phyloP scores from a whole-genome alignment of 1,140 invertebrate species.

The Goniozus legneri region DNA sequence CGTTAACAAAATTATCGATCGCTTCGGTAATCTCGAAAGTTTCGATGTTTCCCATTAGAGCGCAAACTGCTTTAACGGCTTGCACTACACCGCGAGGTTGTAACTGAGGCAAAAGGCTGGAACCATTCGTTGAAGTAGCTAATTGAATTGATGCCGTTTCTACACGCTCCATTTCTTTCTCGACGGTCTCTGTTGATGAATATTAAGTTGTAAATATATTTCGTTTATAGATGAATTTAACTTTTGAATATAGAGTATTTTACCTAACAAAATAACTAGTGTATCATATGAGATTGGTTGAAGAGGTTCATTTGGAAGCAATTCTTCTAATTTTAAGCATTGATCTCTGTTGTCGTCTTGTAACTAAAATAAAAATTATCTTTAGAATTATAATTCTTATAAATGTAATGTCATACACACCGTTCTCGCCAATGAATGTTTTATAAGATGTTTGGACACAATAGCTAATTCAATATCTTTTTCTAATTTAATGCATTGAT shows the following conservation, averaged over 20 bases:
- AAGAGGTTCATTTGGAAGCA: slow-evolving; percentile 70
- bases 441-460: slow-evolving; percentile 63
- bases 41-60: slow-evolving; percentile 81
- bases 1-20: slow-evolving; percentile 66
- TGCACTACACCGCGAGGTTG: slow-evolving; percentile 72
- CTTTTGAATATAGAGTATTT: slow-evolving; percentile 17
- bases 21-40: slow-evolving; percentile 78
- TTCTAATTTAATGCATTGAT: slow-evolving; percentile 90
- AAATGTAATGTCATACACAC: slow-evolving; percentile 50
- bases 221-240: slow-evolving; percentile 2
- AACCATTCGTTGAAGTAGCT: slow-evolving; percentile 51
- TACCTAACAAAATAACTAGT: slow-evolving; percentile 74
- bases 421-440: slow-evolving; percentile 66
- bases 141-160: slow-evolving; percentile 62
- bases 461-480: slow-evolving; percentile 81
- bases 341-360: slow-evolving; percentile 74
- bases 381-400: not conserved
- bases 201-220: slow-evolving; percentile 9
- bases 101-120: slow-evolving; percentile 48
- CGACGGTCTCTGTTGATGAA: slow-evolving; percentile 70
- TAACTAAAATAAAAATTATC: slow-evolving; percentile 40
- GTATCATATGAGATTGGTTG: slow-evolving; percentile 74
- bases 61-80: slow-evolving; percentile 88
- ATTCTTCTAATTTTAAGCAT: slow-evolving; percentile 67
- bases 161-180: slow-evolving; percentile 76